These are phyloP conservation scores for Limnephilus rhombicus DNA, from an alignment of 2,888 invertebrate species.

Conservation along the genomic window DNA sequence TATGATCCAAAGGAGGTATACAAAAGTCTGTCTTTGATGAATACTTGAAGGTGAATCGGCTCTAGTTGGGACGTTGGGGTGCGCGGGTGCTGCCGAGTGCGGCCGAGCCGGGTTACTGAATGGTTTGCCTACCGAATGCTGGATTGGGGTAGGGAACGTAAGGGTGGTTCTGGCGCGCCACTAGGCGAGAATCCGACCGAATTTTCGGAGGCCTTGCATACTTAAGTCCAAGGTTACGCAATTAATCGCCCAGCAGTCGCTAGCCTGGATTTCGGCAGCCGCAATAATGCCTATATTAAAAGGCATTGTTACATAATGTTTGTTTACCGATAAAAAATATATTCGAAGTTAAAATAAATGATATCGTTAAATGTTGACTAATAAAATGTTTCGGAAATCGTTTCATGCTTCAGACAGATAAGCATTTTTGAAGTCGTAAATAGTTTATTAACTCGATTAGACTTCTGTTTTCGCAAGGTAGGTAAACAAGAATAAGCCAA, in stretches of 20 bases:
- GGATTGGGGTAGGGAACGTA: slow-evolving; percentile 25
- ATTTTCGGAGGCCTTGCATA: slow-evolving; percentile 17
- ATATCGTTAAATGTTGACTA: neutral
- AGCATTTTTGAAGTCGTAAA: neutral
- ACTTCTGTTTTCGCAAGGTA: neutral
- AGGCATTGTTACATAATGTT: neutral
- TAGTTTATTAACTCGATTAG: neutral
- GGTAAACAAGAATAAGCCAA: neutral
- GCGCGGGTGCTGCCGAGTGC: slow-evolving; percentile 53
- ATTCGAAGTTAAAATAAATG: neutral
- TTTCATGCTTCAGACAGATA: neutral
- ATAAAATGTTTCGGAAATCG: neutral
- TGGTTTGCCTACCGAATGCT: slow-evolving; percentile 49
- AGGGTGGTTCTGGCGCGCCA: slow-evolving; percentile 39
- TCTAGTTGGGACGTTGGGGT: slow-evolving; percentile 10
- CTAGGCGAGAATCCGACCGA: slow-evolving; percentile 31
- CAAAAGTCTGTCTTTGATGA: slow-evolving; percentile 5
- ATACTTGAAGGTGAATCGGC: slow-evolving; percentile 19
- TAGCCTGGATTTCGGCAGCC: neutral
- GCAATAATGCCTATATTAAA: neutral
- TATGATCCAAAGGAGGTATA: neutral
- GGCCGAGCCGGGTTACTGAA: slow-evolving; percentile 60
- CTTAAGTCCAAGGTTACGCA: neutral
- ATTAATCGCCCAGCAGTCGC: neutral
- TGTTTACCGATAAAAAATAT: neutral